Evolutionary conservation across 2,113 vertebrate genomes (phyloP).

Genomic region (Anguilla rostrata): DNA sequence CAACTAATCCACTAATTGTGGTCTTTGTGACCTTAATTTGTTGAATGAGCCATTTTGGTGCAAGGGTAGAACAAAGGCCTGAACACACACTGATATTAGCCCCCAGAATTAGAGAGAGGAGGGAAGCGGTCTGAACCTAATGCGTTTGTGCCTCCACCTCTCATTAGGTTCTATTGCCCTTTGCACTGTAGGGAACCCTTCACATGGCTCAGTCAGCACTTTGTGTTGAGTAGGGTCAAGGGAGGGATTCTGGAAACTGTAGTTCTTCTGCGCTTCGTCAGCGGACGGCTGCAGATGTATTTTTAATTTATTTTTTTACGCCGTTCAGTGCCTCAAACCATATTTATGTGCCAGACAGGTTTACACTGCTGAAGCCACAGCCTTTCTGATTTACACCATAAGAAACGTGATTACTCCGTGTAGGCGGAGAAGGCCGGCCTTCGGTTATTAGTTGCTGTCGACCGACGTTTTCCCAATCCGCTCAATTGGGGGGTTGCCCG

Average conservation of each 20-base stretch:
- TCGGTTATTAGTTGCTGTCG: constrained; percentile 58
- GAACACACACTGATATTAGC: too few relatives aligned
- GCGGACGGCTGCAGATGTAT: not conserved
- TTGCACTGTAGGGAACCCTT: not conserved
- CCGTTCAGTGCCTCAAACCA: not conserved
- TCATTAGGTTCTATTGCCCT: not conserved
- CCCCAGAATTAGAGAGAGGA: not conserved
- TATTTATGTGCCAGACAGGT: not conserved
- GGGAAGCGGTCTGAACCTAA: not conserved
- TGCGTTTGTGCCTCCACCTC: not conserved
- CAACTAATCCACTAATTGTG: too few relatives aligned
- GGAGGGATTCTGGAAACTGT: not conserved
- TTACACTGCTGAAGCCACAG: constrained; percentile 37
- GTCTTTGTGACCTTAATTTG: too few relatives aligned
- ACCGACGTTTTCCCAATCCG: constrained; percentile 41
- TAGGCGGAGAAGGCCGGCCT: constrained; percentile 43
- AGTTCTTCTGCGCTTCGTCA: not conserved
- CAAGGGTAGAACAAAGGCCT: too few relatives aligned
- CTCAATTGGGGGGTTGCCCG: not conserved
- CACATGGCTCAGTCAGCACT: not conserved
- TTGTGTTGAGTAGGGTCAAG: not conserved
- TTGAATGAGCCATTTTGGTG: too few relatives aligned
- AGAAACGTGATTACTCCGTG: constrained; percentile 57
- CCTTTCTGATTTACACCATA: constrained; percentile 60
- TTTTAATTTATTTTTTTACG: not conserved